Percentiles rank a stretch among this genome's conserved stretches.
phyloP scores from a whole-genome alignment of 2,888 invertebrate species.

The Oithona nana region DNA sequence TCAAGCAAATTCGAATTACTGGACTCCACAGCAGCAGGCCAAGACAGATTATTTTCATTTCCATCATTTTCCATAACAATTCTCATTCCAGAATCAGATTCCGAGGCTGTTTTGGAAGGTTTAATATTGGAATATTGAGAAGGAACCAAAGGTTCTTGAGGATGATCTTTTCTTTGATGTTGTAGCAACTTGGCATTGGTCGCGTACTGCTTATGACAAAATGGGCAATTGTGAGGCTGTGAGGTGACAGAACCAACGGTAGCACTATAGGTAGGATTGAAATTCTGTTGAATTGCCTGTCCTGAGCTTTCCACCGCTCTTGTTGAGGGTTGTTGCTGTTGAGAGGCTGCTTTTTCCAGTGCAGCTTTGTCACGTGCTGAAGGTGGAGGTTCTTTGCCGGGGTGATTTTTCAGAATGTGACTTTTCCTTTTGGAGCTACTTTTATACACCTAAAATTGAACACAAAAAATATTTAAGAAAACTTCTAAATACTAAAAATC shows the following conservation, averaged over 20 bases:
- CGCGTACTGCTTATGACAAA: slow-evolving; percentile 72
- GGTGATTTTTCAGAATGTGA: slow-evolving; percentile 63
- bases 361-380: slow-evolving; percentile 9
- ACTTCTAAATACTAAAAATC: no score
- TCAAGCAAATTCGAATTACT: not conserved
- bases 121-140: no score
- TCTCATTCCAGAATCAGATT: not conserved
- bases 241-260: slow-evolving; percentile 52
- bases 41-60: no score
- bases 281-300: not conserved
- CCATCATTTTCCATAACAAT: not conserved
- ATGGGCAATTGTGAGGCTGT: slow-evolving; percentile 48
- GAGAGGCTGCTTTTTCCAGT: not conserved
- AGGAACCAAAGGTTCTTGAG: not conserved
- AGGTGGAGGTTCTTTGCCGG: slow-evolving; percentile 44
- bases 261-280: slow-evolving; percentile 41
- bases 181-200: slow-evolving; percentile 43
- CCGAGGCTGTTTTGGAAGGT: not conserved
- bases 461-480: no score
- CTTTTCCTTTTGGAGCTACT: slow-evolving; percentile 63
- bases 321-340: not conserved
- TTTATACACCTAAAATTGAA: slow-evolving; percentile 47
- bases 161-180: slow-evolving; percentile 33
- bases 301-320: no score
- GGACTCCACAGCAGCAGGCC: not conserved